A percentile compares a stretch with the other conserved stretches of the same genome.
Conservation (phyloP, 2,888 invertebrate species). For the Eueremaeus valkanovi region DNA sequence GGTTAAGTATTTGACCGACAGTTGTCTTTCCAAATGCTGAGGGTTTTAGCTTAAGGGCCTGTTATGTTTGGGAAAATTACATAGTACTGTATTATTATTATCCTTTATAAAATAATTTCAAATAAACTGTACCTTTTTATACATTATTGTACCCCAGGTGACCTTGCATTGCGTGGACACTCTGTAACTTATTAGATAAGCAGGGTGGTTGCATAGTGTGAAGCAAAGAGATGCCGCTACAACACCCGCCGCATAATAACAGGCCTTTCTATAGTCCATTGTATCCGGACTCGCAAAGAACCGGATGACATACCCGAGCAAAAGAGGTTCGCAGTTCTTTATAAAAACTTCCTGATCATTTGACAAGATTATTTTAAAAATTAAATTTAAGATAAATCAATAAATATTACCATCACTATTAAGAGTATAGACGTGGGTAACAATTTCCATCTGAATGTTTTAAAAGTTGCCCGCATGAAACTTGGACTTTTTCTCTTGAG, state of each 20-base stretch:
- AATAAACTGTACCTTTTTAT: slow-evolving; percentile 62
- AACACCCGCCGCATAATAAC: slow-evolving; percentile 69
- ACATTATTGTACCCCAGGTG: slow-evolving; percentile 75
- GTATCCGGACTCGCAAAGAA: slow-evolving; percentile 34
- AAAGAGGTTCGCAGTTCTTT: slow-evolving; percentile 53
- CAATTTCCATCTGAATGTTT: slow-evolving; percentile 41
- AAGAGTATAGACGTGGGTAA: background rate
- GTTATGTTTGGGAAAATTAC: no score
- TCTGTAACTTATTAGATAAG: slow-evolving; percentile 75
- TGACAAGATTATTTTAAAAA: background rate
- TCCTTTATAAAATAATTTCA: no score
- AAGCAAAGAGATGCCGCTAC: slow-evolving; percentile 70
- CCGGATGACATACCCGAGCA: slow-evolving; percentile 45
- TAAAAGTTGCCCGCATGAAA: slow-evolving; percentile 42
- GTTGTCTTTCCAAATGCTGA: slow-evolving; percentile 79
- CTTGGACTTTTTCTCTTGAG: slow-evolving; percentile 45
- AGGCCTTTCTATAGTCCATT: slow-evolving; percentile 50
- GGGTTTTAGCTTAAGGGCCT: slow-evolving; percentile 58
- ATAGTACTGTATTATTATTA: no score
- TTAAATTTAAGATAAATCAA: background rate
- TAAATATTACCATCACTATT: background rate
- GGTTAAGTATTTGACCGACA: slow-evolving; percentile 84
- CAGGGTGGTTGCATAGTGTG: slow-evolving; percentile 78
- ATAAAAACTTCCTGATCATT: slow-evolving; percentile 47
- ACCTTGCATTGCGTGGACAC: slow-evolving; percentile 71